A percentile compares a stretch with the other conserved stretches of the same genome.
phyloP scores from a whole-genome alignment of 1,140 invertebrate genomes.

The Pachypsylla venusta region DNA sequence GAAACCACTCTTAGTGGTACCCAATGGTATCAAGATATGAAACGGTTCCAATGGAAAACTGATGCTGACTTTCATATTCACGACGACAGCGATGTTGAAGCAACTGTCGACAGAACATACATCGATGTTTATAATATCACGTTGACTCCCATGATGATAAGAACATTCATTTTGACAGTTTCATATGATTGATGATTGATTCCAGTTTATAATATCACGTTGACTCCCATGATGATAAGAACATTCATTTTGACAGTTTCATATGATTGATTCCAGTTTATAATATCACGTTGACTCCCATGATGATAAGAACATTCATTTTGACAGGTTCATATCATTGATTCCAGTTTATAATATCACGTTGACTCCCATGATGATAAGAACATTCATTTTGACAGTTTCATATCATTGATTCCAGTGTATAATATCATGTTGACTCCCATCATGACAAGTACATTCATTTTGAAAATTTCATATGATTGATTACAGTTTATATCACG shows the following conservation, averaged over 20 bases:
- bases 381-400: not conserved
- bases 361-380: slow-evolving; percentile 1
- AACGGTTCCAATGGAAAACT: not conserved
- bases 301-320: slow-evolving; percentile 4
- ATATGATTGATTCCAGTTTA: too few species aligned
- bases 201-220: too few species aligned
- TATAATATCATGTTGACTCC: too few species aligned
- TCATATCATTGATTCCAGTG: too few species aligned
- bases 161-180: not conserved
- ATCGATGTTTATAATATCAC: not conserved
- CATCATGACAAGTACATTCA: too few species aligned
- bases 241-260: too few species aligned
- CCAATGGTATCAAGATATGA: not conserved
- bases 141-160: slow-evolving; percentile 1
- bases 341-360: too few species aligned
- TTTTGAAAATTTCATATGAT: too few species aligned
- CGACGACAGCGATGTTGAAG: not conserved
- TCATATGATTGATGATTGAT: too few species aligned
- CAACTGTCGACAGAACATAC: not conserved
- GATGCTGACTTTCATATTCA: not conserved
- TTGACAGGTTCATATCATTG: too few species aligned
- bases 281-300: slow-evolving; percentile 1
- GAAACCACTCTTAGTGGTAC: not conserved
- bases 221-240: too few species aligned
- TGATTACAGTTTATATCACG: too few species aligned